Evolutionary conservation across 2,888 invertebrate species (phyloP), one percentile per base, ranked within the genome.

Genomic region (Xestia c-nigrum): DNA sequence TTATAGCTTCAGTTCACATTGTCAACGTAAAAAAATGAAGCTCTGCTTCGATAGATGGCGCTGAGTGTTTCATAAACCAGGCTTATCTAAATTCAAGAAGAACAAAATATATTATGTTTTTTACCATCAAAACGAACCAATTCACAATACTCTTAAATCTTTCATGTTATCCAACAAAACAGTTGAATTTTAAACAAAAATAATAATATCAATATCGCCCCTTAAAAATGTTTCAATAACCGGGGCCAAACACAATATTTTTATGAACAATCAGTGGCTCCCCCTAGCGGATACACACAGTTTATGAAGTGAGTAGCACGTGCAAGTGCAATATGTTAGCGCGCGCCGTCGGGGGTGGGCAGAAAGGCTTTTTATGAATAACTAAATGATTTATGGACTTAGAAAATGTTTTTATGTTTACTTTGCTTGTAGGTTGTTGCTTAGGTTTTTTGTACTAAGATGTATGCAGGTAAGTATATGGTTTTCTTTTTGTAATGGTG

Each of bases 231-330:
- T 85, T 82, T 72, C 69, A 69, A 72, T 74, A 70, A 61, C 63
- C 83, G 85, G 79, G 81, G 84, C 88, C 89, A 88, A 74, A 77
- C 74, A 78, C 84, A 83, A 84, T 93, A 94, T 93, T 95, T 94
- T 94, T 94, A 94, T 93, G 94, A 93, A 93, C 91, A 94, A 93
- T 93, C 93, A 93, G 92, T 91, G 92, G 91, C 91, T 91, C 94
- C 94, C 94, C 94, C 93, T 90, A 92, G 88, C 80, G 85, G 94
- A 95, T 95, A 95, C 94, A 92, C 93, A 90, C 94, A 94, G 94
- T 95, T 96, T 95, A 96, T 96, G 94, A 96, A 96, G 93, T 94
- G 93, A 93, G 95, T 94, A 94, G 94, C 96, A 96, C 96, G 96
- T 96, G 96, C 94, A 92, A 81, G 80, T 94, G 96, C 96, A 96